Conservation (phyloP, 2,797 vertebrate species). For the Scolopax rusticola region DNA sequence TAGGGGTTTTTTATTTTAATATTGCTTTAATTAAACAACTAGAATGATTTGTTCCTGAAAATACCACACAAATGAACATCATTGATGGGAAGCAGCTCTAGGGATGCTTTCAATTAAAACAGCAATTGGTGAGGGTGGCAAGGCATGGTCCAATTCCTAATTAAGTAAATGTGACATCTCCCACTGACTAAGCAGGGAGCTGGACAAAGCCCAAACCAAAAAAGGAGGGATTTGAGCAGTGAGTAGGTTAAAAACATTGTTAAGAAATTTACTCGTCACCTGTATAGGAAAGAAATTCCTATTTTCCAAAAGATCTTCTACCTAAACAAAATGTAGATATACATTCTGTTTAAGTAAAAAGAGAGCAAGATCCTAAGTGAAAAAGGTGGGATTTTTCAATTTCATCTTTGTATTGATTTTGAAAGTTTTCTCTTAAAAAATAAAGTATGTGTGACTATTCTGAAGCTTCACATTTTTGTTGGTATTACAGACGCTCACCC, state of each 20-base stretch:
- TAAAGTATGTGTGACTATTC: neutral
- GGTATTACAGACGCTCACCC: neutral
- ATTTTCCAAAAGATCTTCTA: neutral
- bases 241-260: neutral
- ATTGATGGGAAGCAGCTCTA: neutral
- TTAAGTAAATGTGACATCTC: conserved; percentile 2
- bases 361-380: neutral
- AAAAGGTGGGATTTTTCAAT: neutral
- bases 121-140: neutral
- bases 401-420: neutral
- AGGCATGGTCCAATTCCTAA: neutral
- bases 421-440: neutral
- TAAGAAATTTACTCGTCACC: neutral
- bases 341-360: neutral
- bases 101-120: conserved; percentile 30
- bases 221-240: neutral
- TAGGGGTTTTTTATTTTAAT: neutral
- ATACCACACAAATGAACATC: neutral
- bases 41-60: neutral
- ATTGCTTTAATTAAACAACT: neutral
- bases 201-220: neutral
- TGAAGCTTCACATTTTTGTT: neutral
- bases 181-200: neutral
- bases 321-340: neutral
- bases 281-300: neutral